Conservation (phyloP, 1,140 invertebrate genomes). For the Pemphigus obesinymphae region DNA sequence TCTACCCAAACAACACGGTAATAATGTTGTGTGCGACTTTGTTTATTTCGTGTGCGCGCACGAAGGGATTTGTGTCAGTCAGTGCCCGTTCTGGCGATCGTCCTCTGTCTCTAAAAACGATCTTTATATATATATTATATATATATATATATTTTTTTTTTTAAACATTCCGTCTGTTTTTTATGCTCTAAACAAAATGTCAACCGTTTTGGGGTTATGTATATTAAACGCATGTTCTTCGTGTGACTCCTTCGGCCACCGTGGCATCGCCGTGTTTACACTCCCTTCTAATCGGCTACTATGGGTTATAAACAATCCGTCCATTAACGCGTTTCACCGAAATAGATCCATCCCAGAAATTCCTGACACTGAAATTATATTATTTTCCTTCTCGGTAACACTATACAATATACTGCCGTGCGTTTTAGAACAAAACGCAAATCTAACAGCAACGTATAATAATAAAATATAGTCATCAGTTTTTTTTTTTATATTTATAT, state of each 20-base stretch:
- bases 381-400: not conserved
- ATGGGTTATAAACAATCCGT: conserved; percentile 16
- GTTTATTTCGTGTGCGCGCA: conserved; percentile 23
- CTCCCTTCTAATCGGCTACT: not conserved
- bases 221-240: conserved; percentile 24
- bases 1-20: conserved; percentile 5
- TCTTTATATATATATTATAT: too few relatives aligned
- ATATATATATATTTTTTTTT: not conserved
- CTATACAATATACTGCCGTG: too few relatives aligned
- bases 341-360: conserved; percentile 25
- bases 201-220: conserved; percentile 13
- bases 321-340: conserved; percentile 25
- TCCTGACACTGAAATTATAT: not conserved
- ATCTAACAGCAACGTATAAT: not conserved
- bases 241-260: not conserved
- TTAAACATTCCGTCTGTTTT: conserved; percentile 5
- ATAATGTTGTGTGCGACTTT: conserved; percentile 36
- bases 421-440: not conserved
- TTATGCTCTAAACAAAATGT: conserved; percentile 41
- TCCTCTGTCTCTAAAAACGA: conserved; percentile 6
- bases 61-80: conserved; percentile 28
- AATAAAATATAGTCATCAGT: not conserved
- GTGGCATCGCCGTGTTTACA: conserved; percentile 6
- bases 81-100: conserved; percentile 35
- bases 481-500: too few relatives aligned